phyloP scores from a whole-genome alignment of 1,140 invertebrate species.

The Tribolium castaneum region DNA sequence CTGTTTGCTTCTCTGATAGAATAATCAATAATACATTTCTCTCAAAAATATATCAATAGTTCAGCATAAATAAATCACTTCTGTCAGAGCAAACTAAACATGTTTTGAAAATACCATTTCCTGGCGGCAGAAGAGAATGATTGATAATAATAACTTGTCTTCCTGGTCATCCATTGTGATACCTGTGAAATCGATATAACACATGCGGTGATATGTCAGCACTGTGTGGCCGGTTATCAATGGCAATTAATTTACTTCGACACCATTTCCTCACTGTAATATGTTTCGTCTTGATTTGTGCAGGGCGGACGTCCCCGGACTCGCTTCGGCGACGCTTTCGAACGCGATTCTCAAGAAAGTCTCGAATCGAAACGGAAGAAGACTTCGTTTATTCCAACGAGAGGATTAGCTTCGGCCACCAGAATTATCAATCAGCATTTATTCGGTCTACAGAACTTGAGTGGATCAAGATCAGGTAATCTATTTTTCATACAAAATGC shows the following conservation, averaged over 20 bases:
- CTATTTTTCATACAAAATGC: background rate
- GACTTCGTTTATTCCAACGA: conserved; percentile 71
- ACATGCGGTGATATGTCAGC: background rate
- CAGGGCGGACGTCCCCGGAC: conserved; percentile 61
- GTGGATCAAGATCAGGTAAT: conserved; percentile 67
- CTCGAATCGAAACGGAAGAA: conserved; percentile 65
- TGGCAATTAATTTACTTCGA: conserved; percentile 5
- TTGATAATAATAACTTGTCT: conserved; percentile 24
- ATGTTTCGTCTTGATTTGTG: background rate
- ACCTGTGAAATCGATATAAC: conserved; percentile 31
- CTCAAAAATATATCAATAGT: background rate
- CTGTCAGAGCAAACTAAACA: background rate
- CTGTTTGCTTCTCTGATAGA: too few relatives aligned
- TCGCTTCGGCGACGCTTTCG: conserved; percentile 62
- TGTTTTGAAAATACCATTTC: conserved; percentile 11
- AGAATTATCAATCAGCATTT: conserved; percentile 81
- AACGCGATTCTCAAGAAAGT: conserved; percentile 68
- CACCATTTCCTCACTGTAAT: background rate
- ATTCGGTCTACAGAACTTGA: conserved; percentile 72
- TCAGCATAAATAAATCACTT: conserved; percentile 9
- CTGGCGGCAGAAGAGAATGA: conserved; percentile 1
- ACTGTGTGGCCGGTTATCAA: background rate
- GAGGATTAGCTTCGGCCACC: conserved; percentile 76
- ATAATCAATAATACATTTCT: background rate
- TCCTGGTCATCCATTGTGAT: conserved; percentile 22